Evolutionary conservation across 92 coral and sea anemone species (phyloP), one percentile per base, ranked within the genome.

Genomic region (Hydrozoanthus gracilis): DNA sequence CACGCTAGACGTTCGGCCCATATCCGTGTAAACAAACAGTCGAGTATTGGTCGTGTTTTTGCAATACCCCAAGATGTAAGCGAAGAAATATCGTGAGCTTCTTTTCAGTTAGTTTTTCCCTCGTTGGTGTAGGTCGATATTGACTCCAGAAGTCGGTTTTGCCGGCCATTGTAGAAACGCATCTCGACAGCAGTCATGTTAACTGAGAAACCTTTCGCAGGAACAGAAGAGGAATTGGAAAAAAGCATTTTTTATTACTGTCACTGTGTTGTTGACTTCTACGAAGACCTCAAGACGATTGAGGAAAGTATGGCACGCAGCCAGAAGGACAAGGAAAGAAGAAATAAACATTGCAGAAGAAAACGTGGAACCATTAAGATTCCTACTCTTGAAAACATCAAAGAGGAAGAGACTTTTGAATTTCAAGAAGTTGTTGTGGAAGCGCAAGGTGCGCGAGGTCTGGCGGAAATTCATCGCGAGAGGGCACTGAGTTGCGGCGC

Each of bases 271-370:
- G 85, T 80, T 65, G 61, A 47, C 2, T 47, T 80, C 13, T 80
- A 65, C n/a, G 85, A 80, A 80, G 85, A 80, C 46, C 72, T 80
- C 44, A 80, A 80, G 61, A 80, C 85, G 47, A 80, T 80, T 46
- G 85, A 80, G 52, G 60, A 80, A 67, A 80, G 85, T 46, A 80
- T 80, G 85, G 85, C 73, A 49, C 75, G 69, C 17, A 80, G 73
- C 74, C 85, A 64, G 5, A 66, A 80, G 17, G 85, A 80, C 10
- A 45, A 2, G 4, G 61, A 74, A 20, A 80, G 73, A 61, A 60
- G 85, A 64, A 65, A n/a, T 80, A 80, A 65, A 80, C 85, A 80
- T 13, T 64, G 85, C 64, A 65, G 70, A 17, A 80, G 74, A 12
- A 65, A 18, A 66, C 85, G 47, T 65, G 62, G 73, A 80, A 80